Conservation (phyloP, 2,113 vertebrate genomes). For the Myrmecophaga tridactyla region DNA sequence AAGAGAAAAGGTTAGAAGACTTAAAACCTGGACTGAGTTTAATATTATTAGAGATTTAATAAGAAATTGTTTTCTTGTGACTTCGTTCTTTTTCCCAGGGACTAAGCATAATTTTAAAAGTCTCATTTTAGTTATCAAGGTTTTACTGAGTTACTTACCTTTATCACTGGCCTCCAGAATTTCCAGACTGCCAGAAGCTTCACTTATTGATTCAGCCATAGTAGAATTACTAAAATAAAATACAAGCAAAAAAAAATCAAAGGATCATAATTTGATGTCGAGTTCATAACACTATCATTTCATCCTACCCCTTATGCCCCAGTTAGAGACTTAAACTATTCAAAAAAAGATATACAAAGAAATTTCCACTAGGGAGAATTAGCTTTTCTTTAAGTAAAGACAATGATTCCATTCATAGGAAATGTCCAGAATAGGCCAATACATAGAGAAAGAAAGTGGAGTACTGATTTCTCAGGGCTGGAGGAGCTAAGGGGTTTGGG, state of each 20-base stretch:
- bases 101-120: constrained; percentile 8
- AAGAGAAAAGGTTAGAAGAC: background rate
- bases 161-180: constrained; percentile 84
- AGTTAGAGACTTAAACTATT: constrained; percentile 15
- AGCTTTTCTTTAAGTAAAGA: background rate
- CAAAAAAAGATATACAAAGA: constrained; percentile 17
- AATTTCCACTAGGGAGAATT: background rate
- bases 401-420: background rate
- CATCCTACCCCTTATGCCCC: background rate
- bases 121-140: background rate
- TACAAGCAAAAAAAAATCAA: constrained; percentile 40
- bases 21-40: constrained; percentile 6
- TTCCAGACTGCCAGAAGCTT: constrained; percentile 80
- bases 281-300: background rate
- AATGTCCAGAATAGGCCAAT: constrained; percentile 13
- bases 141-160: constrained; percentile 69
- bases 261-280: background rate
- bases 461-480: background rate
- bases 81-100: background rate
- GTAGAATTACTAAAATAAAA: constrained; percentile 85
- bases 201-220: constrained; percentile 86
- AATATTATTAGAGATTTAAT: constrained; percentile 14
- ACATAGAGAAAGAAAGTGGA: background rate
- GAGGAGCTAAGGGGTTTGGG: background rate
- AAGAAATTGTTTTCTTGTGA: background rate